These are phyloP conservation scores for Erpetoichthys calabaricus DNA, from an alignment of 2,797 vertebrate genomes.

Conservation along the genomic window DNA sequence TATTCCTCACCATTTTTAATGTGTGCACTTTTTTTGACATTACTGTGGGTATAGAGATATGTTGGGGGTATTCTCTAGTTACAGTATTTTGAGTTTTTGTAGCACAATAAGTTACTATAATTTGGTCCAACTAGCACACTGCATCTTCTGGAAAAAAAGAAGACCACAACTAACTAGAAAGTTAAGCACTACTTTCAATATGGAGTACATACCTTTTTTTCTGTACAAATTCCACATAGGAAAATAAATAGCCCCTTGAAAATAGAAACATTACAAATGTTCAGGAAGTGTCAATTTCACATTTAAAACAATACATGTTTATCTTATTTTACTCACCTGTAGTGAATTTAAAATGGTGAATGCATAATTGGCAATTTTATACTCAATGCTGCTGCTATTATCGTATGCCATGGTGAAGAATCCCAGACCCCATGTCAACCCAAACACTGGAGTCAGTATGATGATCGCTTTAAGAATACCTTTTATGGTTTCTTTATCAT, in stretches of 20 bases:
- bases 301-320: too few relatives aligned
- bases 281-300: too few relatives aligned
- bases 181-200: too few relatives aligned
- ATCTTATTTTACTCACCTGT: constrained; percentile 35
- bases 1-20: too few relatives aligned
- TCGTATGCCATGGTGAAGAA: constrained; percentile 33
- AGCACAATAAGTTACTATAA: too few relatives aligned
- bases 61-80: too few relatives aligned
- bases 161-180: too few relatives aligned
- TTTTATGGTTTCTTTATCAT: constrained; percentile 31
- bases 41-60: too few relatives aligned
- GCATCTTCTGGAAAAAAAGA: too few relatives aligned
- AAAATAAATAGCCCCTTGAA: constrained; percentile 55
- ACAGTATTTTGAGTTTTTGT: too few relatives aligned
- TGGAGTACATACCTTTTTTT: constrained; percentile 38
- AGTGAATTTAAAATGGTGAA: constrained; percentile 49
- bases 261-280: constrained; percentile 9
- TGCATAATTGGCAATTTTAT: constrained; percentile 25
- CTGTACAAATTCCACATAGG: constrained; percentile 40
- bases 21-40: too few relatives aligned
- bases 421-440: constrained; percentile 53
- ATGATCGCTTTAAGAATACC: constrained; percentile 45
- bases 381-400: background rate
- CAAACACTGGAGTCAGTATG: constrained; percentile 53
- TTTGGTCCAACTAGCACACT: too few relatives aligned